These are phyloP conservation scores for Siniperca chuatsi DNA, from an alignment of 2,113 vertebrate species.

Conservation along the genomic window DNA sequence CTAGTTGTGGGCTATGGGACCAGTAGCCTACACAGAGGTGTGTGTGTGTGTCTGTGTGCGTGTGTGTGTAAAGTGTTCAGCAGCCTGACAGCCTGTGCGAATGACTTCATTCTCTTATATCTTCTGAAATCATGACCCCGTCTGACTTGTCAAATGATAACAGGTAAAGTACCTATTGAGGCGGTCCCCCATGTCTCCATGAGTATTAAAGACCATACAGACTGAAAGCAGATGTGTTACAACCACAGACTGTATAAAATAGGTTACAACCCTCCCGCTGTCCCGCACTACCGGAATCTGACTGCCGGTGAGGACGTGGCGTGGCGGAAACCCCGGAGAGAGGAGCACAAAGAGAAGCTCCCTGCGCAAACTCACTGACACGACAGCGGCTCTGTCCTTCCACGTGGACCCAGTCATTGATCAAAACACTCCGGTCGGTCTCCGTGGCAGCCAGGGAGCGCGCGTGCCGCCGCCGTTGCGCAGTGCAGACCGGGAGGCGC, in stretches of 20 bases:
- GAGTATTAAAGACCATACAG: not conserved
- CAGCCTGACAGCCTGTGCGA: not conserved
- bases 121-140: not conserved
- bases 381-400: slow-evolving; percentile 34
- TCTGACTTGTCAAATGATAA: not conserved
- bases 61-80: not conserved
- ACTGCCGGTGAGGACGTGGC: slow-evolving; percentile 54
- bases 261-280: not conserved
- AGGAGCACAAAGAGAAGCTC: not conserved
- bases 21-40: no score
- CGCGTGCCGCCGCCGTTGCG: slow-evolving; percentile 58
- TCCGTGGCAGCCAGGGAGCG: slow-evolving; percentile 54
- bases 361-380: slow-evolving; percentile 49
- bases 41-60: no score
- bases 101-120: not conserved
- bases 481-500: slow-evolving; percentile 69
- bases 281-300: not conserved
- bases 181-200: not conserved
- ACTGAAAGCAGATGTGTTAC: not conserved
- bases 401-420: slow-evolving; percentile 81
- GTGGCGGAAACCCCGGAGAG: slow-evolving; percentile 26
- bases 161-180: not conserved
- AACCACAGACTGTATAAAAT: no score
- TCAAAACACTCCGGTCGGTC: slow-evolving; percentile 66
- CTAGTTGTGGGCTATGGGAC: no score